A percentile compares a stretch with the other conserved stretches of the same genome.
Conservation (phyloP, 2,797 vertebrate species). For the Coreius guichenoti region DNA sequence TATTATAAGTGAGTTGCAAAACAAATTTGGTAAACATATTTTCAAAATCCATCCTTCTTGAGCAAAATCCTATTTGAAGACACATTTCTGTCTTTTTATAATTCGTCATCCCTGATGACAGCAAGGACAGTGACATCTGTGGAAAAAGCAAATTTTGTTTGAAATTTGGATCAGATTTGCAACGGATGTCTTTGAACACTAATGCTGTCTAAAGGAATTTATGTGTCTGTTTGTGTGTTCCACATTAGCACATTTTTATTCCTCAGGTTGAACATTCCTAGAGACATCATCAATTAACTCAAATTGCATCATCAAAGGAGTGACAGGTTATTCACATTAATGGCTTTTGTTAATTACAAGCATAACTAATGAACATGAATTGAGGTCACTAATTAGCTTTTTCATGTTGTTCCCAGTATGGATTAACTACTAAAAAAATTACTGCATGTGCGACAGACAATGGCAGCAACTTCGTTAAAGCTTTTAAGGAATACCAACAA, state of each 20-base stretch:
- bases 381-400: constrained; percentile 29
- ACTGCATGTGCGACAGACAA: not conserved
- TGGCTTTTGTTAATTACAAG: constrained; percentile 35
- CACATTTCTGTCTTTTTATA: no score
- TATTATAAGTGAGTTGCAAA: no score
- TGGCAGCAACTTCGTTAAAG: not conserved
- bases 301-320: constrained; percentile 31
- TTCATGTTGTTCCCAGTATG: not conserved
- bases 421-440: not conserved
- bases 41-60: no score
- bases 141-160: no score
- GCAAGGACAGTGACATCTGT: no score
- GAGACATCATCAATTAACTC: constrained; percentile 12
- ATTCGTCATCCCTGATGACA: no score
- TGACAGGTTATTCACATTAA: constrained; percentile 18
- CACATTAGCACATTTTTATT: constrained; percentile 16
- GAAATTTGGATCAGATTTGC: not conserved
- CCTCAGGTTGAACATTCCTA: not conserved
- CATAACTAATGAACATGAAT: constrained; percentile 30
- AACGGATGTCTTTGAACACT: not conserved
- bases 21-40: no score
- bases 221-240: not conserved
- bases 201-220: not conserved
- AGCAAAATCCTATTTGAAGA: no score
- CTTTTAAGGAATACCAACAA: not conserved